Evolutionary conservation across 92 coral and sea anemone genomes (phyloP).

Genomic region (Parazoanthus darwini): DNA sequence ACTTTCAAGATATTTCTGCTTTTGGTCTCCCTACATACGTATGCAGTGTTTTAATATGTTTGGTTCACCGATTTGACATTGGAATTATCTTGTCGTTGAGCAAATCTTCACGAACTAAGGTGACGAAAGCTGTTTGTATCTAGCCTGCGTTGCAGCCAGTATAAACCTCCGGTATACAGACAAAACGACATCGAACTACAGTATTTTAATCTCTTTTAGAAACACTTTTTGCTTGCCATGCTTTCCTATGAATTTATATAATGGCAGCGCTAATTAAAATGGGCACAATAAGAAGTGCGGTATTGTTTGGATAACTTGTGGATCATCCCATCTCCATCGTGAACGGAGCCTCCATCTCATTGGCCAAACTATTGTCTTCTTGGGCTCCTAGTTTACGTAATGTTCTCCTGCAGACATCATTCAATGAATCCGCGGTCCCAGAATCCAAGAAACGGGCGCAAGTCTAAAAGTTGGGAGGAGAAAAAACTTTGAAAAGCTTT

Average conservation of each 20-base stretch:
- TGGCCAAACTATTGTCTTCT: slow-evolving; percentile 52
- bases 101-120: too few relatives aligned
- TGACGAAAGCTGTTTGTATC: too few relatives aligned
- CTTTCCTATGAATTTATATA: neutral
- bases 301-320: slow-evolving; percentile 1
- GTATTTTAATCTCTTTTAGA: slow-evolving; percentile 21
- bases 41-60: too few relatives aligned
- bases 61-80: too few relatives aligned
- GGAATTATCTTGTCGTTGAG: too few relatives aligned
- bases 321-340: slow-evolving; percentile 59
- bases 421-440: slow-evolving; percentile 66
- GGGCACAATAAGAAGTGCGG: neutral
- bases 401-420: slow-evolving; percentile 74
- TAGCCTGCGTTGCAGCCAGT: too few relatives aligned
- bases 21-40: too few relatives aligned
- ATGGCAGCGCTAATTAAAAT: slow-evolving; percentile 17
- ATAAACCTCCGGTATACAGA: too few relatives aligned
- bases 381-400: slow-evolving; percentile 79
- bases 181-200: neutral
- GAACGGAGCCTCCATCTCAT: slow-evolving; percentile 59
- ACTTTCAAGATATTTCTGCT: too few relatives aligned
- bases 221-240: slow-evolving; percentile 4
- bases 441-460: slow-evolving; percentile 75
- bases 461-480: slow-evolving; percentile 43
- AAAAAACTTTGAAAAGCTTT: neutral